Conservation (phyloP, 2,113 vertebrate genomes). For the Myotis yumanensis region DNA sequence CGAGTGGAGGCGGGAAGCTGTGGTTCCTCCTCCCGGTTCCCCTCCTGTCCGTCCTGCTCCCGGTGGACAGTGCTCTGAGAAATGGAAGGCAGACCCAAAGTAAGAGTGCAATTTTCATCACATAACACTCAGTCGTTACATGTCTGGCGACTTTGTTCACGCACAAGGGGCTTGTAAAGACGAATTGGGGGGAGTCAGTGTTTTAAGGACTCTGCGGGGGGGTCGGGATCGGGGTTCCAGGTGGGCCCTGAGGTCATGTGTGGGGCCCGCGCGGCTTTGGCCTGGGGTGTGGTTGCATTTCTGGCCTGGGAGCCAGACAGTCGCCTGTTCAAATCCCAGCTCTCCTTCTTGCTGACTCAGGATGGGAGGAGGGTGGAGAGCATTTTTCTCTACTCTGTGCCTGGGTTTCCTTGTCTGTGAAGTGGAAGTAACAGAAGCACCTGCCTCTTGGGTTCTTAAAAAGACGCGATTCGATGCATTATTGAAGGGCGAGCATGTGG, state of each 20-base stretch:
- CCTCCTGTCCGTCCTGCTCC: not conserved
- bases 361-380: not conserved
- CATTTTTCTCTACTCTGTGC: not conserved
- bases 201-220: not conserved
- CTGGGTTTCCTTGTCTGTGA: not conserved
- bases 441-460: not conserved
- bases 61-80: not conserved
- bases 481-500: not conserved
- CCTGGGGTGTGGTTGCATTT: not conserved
- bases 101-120: not conserved
- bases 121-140: not conserved
- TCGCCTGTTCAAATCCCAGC: not conserved
- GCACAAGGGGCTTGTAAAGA: not conserved
- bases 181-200: not conserved
- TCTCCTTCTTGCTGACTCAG: not conserved
- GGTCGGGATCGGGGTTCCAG: not conserved
- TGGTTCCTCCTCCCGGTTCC: fast-evolving
- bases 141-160: not conserved
- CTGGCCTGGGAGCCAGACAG: not conserved
- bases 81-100: not conserved
- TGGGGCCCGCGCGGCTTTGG: not conserved
- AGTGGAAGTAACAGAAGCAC: not conserved
- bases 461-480: not conserved
- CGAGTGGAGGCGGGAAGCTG: too few relatives aligned
- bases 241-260: not conserved